Evolutionary conservation across 1,140 invertebrate genomes (phyloP), one percentile per base, ranked within the genome.

Genomic region (Limonius californicus): DNA sequence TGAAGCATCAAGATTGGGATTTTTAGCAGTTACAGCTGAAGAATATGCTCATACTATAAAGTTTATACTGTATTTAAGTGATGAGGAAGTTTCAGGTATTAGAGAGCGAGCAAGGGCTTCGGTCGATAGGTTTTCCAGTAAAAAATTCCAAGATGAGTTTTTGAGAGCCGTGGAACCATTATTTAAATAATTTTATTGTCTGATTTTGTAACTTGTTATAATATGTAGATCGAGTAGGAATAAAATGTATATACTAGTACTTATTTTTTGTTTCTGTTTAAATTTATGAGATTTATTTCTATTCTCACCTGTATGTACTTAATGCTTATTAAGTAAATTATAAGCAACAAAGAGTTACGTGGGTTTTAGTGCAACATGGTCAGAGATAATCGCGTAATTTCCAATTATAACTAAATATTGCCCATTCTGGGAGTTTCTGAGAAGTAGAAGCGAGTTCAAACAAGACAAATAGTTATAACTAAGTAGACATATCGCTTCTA

Each of bases 31-130:
- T 1, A 87, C 90, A 67, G 83, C 88, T 14, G 80, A 87, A 20
- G 90, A 94, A 65, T 98, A 96, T 79, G 92, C 93, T 1, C 78
- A 83, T 62, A 83, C 84, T 14, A 84, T 98, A 60, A 79, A 86
- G 35, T 82, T 83, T 56, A 90, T 96, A 47, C 82, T 97, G 32
- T 83, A 84, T 8, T 81, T 93, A 74, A 74, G 79, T 2, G 72
- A 80, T 1, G 79, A 85, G 9, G 80, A 87, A 57, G 82, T 85
- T 68, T 74, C 83, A 35, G 71, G 75, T 7, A 91, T 98, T 50
- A 76, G 87, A 61, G 79, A 83, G 64, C 86, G 87, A 63, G 95
- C 94, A 71, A 89, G 87, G 69, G 85, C 89, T 43, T 92, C 90
- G 0, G 89, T 91, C 7, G 87, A 89, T 65, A 80, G 90, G 65